phyloP scores from a whole-genome alignment of 2,888 invertebrate species.

The Xestia c-nigrum region DNA sequence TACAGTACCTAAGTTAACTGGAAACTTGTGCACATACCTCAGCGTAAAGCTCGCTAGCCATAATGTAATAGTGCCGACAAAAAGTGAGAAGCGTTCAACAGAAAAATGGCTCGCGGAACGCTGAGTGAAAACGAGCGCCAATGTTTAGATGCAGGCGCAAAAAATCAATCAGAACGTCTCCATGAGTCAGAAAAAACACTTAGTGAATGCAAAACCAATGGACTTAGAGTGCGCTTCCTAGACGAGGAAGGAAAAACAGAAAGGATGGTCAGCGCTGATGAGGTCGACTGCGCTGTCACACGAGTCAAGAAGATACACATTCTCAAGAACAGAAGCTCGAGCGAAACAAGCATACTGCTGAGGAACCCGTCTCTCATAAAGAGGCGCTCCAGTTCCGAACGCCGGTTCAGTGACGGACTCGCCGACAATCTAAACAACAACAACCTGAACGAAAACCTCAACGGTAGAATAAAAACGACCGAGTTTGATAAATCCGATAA shows the following conservation, averaged over 20 bases:
- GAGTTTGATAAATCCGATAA: constrained; percentile 79
- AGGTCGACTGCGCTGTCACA: constrained; percentile 85
- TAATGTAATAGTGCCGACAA: constrained; percentile 74
- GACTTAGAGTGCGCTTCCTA: constrained; percentile 87
- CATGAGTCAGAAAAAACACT: constrained; percentile 83
- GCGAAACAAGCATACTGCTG: constrained; percentile 87
- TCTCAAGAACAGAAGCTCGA: constrained; percentile 88
- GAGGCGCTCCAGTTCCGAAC: constrained; percentile 81
- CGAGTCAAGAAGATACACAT: constrained; percentile 88
- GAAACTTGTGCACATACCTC: constrained; percentile 63
- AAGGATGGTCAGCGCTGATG: constrained; percentile 86
- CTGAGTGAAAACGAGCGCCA: constrained; percentile 87
- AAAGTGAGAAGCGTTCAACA: constrained; percentile 66
- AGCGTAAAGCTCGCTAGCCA: constrained; percentile 66
- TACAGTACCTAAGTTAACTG: constrained; percentile 55
- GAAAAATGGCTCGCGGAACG: constrained; percentile 87
- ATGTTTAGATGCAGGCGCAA: constrained; percentile 82
- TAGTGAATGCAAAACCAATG: constrained; percentile 80
- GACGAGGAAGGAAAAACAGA: constrained; percentile 89
- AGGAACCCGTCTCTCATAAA: constrained; percentile 86
- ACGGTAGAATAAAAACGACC: constrained; percentile 75
- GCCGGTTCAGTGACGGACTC: constrained; percentile 80
- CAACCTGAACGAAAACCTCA: constrained; percentile 84
- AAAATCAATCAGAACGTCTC: constrained; percentile 82
- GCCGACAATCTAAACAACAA: constrained; percentile 84